Evolutionary conservation across 2,797 vertebrate genomes (phyloP).

Genomic region (Zalophus californianus): DNA sequence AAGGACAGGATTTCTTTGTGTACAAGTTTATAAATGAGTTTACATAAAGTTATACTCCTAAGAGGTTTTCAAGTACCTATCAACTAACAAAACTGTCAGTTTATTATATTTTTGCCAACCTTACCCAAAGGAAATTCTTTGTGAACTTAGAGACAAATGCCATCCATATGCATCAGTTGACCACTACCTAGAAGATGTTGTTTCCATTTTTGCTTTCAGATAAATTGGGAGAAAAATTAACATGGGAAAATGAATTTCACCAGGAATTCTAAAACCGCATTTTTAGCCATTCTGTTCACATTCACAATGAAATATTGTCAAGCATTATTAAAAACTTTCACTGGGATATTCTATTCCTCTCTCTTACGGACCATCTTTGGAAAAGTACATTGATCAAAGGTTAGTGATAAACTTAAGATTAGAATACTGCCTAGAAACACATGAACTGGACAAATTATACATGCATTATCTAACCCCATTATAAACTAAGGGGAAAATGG

Average conservation of each 20-base stretch:
- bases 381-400: background rate
- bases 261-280: background rate
- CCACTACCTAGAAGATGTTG: background rate
- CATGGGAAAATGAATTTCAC: background rate
- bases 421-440: background rate
- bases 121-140: background rate
- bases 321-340: constrained; percentile 26
- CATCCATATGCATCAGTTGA: background rate
- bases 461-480: background rate
- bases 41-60: background rate
- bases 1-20: constrained; percentile 34
- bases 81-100: background rate
- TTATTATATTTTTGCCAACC: constrained; percentile 28
- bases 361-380: background rate
- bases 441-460: background rate
- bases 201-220: background rate
- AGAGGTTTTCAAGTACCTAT: background rate
- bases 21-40: constrained; percentile 26
- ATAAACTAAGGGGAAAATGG: constrained; percentile 31
- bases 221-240: background rate
- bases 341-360: background rate
- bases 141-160: background rate
- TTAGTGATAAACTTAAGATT: background rate
- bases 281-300: background rate
- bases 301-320: constrained; percentile 25